A percentile compares a stretch with the other conserved stretches of the same genome.
Evolutionary conservation across 2,888 invertebrate species (phyloP).

Genomic region (Mesochorus sp.): DNA sequence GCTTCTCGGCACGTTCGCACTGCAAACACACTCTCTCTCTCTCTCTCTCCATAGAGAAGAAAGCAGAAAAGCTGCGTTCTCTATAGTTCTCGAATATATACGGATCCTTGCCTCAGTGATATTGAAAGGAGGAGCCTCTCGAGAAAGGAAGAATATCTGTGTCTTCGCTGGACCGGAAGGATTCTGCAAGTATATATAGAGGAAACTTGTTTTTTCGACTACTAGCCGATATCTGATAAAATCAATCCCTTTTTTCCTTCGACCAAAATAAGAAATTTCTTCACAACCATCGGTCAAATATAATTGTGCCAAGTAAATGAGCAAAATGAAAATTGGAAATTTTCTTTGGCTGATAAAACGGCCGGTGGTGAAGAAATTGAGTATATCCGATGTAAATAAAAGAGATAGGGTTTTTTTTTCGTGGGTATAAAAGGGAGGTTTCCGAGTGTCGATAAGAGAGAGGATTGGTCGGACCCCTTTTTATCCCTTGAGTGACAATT

Average conservation of each 20-base stretch:
- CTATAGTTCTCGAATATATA: constrained; percentile 14
- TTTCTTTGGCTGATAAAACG: neutral
- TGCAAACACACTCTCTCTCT: constrained; percentile 71
- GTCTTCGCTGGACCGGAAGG: neutral
- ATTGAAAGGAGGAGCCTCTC: constrained; percentile 16
- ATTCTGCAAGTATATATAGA: constrained; percentile 7
- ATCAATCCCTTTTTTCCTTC: too few relatives aligned
- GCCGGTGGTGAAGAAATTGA: neutral
- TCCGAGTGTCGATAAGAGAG: neutral
- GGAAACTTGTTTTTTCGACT: too few relatives aligned
- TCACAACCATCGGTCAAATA: too few relatives aligned
- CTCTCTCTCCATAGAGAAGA: constrained; percentile 45
- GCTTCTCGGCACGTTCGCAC: constrained; percentile 73
- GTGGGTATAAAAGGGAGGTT: neutral
- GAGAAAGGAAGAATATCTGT: constrained; percentile 17
- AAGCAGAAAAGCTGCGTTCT: neutral
- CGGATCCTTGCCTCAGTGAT: constrained; percentile 3
- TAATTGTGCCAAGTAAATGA: too few relatives aligned
- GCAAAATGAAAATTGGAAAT: neutral
- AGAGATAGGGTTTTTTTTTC: neutral
- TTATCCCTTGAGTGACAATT: neutral
- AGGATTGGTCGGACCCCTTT: neutral
- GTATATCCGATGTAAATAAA: neutral
- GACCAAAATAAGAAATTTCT: too few relatives aligned
- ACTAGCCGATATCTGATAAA: too few relatives aligned